Evolutionary conservation across 2,888 invertebrate genomes (phyloP), one percentile per base, ranked within the genome.

Genomic region (Hydropsyche betteni): DNA sequence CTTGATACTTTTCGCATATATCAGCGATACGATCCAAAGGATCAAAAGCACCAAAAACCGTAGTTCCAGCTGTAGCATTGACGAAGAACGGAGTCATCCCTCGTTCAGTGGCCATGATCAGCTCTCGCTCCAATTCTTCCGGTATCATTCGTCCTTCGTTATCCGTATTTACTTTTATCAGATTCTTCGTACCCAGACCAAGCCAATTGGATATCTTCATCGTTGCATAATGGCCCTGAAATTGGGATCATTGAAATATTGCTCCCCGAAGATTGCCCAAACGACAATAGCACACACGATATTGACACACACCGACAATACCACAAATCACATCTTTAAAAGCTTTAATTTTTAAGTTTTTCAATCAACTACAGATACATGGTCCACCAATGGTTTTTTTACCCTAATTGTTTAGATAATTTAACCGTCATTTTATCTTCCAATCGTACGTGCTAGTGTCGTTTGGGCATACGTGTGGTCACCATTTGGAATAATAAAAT

Each of bases 31-130:
- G 86, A 0, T 87, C 84, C 24, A 96, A 82, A 10, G 94, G 91
- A 83, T 96, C 96, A 80, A 94, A 93, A 0, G 95, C 93, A 0
- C 95, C 95, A 7, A 95, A 83, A 0, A 96, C 94, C 0, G 95
- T 96, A 0, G 94, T 94, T 0, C 95, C 95, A 2, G 91, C 90
- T 0, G 92, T 94, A 0, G 91, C 93, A 80, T 92, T 92, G 0
- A 94, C 92, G 82, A 92, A 88, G 76, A 93, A 86, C 0, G 94
- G 93, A 58, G 87, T 82, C 77, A 85, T 87, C 0, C 90, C 90
- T 0, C 85, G 82, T 0, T 81, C 80, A 75, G 83, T 83, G 0
- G 88, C 87, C 14, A 84, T 82, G 24, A 84, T 80, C 51, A 95
- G 89, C 14, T 90, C 88, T 4, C 81, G 81, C 71, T 90, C 90